Evolutionary conservation across 2,113 vertebrate genomes (phyloP), one percentile per base, ranked within the genome.

Genomic region (Protobothrops flavoviridis): DNA sequence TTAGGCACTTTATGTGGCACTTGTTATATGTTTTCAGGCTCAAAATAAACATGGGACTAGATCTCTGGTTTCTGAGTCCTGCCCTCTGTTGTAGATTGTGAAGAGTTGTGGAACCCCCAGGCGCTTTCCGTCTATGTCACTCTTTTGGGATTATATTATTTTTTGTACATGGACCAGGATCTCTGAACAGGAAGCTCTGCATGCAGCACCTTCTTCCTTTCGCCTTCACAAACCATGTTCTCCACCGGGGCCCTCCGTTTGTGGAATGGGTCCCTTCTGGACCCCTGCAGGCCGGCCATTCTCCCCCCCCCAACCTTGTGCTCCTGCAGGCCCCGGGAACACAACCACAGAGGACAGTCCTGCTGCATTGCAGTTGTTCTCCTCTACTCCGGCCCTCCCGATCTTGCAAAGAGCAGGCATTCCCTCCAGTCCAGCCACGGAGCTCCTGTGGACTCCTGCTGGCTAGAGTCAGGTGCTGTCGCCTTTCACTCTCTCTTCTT

Each of bases 361-460:
- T 90, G 93, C 95, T 93, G 96, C 96, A 96, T 56, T 96, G 96
- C 96, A 20, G 96, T 6, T 0, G 12, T 43, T 8, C 29, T 52
- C 52, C n/a, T 26, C 11, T 3, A 11, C 11, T 52, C 74, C 21
- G 50, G 59, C 26, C 13, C 17, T 69, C 50, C 1, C 33, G 0
- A 29, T 43, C 43, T 88, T 45, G 21, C 52, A 48, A 39, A 91
- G 3, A 33, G 23, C 4, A 3, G 13, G 13, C 6, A 2, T 39
- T 20, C 20, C 85, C 29, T 74, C 92, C 17, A 1, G 45, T 29
- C 23, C 13, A 52, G 92, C 92, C 39, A 29, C 8, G 2, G 33
- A 1, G 33, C 1, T 17, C 3, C 12, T 2, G 53, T 2, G 0
- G 88, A 57, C 11, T 50, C 88, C 23, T 39, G 59, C 85, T 1